These are phyloP conservation scores for Megaleporinus macrocephalus DNA, from an alignment of 2,113 vertebrate species.

Conservation along the genomic window DNA sequence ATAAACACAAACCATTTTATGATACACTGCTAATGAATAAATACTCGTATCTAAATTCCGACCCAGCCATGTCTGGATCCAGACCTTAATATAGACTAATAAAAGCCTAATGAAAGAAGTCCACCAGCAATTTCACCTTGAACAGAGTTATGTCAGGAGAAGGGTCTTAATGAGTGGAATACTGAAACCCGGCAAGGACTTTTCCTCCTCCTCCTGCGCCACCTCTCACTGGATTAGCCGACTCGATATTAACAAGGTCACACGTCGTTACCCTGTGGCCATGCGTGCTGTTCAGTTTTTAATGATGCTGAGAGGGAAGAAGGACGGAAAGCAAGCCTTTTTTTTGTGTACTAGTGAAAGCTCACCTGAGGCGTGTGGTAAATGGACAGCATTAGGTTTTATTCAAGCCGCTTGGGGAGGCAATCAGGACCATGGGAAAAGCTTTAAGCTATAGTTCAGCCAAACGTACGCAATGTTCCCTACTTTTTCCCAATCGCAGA, in stretches of 20 bases:
- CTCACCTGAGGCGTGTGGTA: slow-evolving; percentile 11
- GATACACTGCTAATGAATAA: neutral
- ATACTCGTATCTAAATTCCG: slow-evolving; percentile 4
- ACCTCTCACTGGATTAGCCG: slow-evolving; percentile 11
- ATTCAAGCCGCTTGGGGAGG: slow-evolving; percentile 42
- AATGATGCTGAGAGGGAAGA: slow-evolving; percentile 12
- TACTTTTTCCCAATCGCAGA: too few species aligned
- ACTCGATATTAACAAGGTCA: slow-evolving; percentile 41
- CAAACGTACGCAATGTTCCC: too few species aligned
- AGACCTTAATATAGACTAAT: slow-evolving; percentile 32
- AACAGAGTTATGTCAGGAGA: slow-evolving; percentile 13
- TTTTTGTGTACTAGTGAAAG: neutral
- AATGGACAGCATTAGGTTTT: slow-evolving; percentile 45
- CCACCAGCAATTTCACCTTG: neutral
- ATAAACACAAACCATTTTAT: slow-evolving; percentile 7
- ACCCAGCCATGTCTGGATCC: neutral
- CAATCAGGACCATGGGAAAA: slow-evolving; percentile 45
- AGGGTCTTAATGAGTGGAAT: slow-evolving; percentile 19
- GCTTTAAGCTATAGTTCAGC: neutral
- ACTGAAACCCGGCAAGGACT: slow-evolving; percentile 10
- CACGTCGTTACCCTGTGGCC: slow-evolving; percentile 30
- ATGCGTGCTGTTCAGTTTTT: neutral
- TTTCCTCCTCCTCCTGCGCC: neutral
- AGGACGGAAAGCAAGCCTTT: neutral
- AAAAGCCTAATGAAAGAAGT: neutral